Conservation (phyloP, 1,140 invertebrate genomes). For the Cyrtorhinus lividipennis region DNA sequence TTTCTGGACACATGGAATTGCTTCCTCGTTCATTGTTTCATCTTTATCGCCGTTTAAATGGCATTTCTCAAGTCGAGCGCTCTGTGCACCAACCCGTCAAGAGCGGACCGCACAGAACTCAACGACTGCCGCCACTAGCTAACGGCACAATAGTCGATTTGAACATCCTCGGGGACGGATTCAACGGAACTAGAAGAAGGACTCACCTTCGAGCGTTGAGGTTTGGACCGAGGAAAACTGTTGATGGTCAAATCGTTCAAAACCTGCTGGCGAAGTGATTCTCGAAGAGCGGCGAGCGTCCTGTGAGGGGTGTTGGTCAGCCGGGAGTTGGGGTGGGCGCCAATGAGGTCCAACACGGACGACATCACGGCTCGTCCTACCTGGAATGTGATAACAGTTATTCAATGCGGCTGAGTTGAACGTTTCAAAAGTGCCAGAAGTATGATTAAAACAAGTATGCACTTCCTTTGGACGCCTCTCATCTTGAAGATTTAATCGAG, state of each 20-base stretch:
- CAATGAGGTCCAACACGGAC: conserved; percentile 66
- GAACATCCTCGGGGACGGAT: neutral
- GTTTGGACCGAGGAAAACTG: neutral
- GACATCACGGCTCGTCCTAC: conserved; percentile 66
- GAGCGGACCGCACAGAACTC: no score
- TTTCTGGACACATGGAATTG: no score
- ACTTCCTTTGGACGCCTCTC: no score
- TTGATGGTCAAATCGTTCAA: neutral
- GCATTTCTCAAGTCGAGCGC: no score
- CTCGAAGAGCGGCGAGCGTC: conserved; percentile 49
- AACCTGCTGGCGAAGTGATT: conserved; percentile 38
- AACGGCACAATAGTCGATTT: neutral
- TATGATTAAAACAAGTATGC: no score
- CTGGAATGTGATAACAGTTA: conserved; percentile 32
- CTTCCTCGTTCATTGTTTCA: no score
- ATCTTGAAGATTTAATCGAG: no score
- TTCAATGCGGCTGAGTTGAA: no score
- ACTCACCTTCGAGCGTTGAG: conserved; percentile 1
- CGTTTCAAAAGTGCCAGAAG: no score
- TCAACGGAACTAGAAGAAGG: neutral
- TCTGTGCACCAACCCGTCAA: no score
- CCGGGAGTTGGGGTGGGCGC: conserved; percentile 63
- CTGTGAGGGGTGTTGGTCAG: conserved; percentile 62
- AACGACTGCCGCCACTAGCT: neutral
- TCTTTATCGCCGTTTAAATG: no score